These are phyloP conservation scores for Xenopus laevis DNA, from an alignment of 2,113 vertebrate genomes.

Conservation along the genomic window DNA sequence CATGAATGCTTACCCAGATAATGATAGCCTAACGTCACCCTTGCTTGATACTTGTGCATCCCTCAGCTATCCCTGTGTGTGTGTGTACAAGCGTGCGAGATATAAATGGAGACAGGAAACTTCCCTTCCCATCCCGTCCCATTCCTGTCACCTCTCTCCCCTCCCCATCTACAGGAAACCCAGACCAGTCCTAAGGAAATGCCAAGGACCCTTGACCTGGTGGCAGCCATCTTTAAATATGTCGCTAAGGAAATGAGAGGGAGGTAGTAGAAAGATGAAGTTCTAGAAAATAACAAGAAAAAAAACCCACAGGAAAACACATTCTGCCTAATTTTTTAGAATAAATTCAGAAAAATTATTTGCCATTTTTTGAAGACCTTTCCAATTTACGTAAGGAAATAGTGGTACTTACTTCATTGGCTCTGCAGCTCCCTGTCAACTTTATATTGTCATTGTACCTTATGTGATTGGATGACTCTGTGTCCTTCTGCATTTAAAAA, in stretches of 20 bases:
- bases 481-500: no score
- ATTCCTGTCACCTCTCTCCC: conserved; percentile 44
- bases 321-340: not conserved
- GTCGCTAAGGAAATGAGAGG: conserved; percentile 23
- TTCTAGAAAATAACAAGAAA: not conserved
- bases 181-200: conserved; percentile 39
- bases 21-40: not conserved
- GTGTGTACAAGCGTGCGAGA: conserved; percentile 15
- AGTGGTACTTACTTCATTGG: no score
- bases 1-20: not conserved
- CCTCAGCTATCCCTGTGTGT: conserved; percentile 20
- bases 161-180: conserved; percentile 38
- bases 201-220: conserved; percentile 37
- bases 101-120: conserved; percentile 43
- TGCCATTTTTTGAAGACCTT: no score
- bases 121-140: conserved; percentile 38
- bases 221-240: conserved; percentile 39
- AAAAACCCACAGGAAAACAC: conserved; percentile 6
- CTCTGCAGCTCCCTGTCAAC: no score
- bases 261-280: not conserved
- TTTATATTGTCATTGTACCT: no score
- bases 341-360: no score
- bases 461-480: no score
- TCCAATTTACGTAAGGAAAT: no score
- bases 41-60: conserved; percentile 1